Evolutionary conservation across 1,140 invertebrate species (phyloP).

Genomic region (Steinernema khuongi): DNA sequence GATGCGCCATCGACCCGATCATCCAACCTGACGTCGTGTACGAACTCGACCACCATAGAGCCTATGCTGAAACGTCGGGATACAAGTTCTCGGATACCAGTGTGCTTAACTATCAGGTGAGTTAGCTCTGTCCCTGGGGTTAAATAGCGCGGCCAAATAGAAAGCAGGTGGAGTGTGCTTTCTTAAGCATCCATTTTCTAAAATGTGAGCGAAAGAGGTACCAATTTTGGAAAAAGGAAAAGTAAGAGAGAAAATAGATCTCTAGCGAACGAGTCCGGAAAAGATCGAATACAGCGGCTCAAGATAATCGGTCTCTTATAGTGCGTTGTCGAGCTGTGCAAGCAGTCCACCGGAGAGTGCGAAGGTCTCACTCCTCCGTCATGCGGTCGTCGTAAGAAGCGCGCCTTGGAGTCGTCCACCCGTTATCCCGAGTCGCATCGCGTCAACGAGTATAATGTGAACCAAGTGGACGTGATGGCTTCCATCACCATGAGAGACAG

Average conservation of each 20-base stretch:
- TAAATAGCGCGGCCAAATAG: too few species aligned
- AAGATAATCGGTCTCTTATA: too few species aligned
- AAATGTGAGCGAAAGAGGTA: conserved; percentile 8
- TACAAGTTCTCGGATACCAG: conserved; percentile 56
- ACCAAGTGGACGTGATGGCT: conserved; percentile 25
- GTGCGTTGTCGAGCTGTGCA: conserved; percentile 51
- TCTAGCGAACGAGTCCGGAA: too few species aligned
- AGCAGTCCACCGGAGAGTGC: conserved; percentile 47
- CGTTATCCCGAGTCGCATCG: not conserved
- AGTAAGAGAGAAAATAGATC: conserved; percentile 9
- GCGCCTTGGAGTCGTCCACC: not conserved
- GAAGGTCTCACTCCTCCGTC: conserved; percentile 43
- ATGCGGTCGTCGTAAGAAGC: conserved; percentile 24
- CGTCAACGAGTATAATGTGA: conserved; percentile 13
- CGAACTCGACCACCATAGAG: conserved; percentile 40
- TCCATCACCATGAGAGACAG: conserved; percentile 29
- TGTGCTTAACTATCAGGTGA: conserved; percentile 48
- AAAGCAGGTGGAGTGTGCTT: not conserved
- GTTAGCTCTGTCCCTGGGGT: too few species aligned
- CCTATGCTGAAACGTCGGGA: conserved; percentile 51
- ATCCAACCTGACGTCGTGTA: conserved; percentile 55
- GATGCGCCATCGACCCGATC: conserved; percentile 53
- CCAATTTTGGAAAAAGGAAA: not conserved
- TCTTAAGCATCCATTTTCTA: too few species aligned
- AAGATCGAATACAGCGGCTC: not conserved